Percentiles rank a stretch among this genome's conserved stretches.
phyloP scores from a whole-genome alignment of 2,797 vertebrate species.

The Pristis pectinata region DNA sequence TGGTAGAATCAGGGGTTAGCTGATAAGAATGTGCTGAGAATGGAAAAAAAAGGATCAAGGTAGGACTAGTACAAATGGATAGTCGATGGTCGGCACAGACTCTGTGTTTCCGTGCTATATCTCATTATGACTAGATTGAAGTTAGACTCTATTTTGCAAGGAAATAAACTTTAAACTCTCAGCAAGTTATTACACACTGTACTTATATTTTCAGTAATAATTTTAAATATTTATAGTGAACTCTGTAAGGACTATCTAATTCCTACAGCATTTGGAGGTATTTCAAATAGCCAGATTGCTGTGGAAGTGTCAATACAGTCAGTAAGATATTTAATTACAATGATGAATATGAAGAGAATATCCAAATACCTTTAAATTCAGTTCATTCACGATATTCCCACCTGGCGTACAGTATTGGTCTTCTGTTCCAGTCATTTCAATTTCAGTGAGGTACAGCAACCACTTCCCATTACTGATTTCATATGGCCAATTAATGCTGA shows the following conservation, averaged over 20 bases:
- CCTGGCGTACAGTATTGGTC: constrained; percentile 64
- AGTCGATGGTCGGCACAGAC: too few species aligned
- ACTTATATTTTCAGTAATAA: neutral
- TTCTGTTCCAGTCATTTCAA: constrained; percentile 57
- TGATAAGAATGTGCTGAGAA: too few species aligned
- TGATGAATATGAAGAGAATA: neutral
- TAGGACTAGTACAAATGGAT: too few species aligned
- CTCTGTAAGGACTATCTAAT: neutral
- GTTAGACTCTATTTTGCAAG: neutral
- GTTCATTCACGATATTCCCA: constrained; percentile 67
- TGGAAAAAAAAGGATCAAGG: too few species aligned
- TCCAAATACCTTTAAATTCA: constrained; percentile 76
- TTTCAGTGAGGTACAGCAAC: constrained; percentile 87
- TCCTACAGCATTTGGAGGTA: neutral
- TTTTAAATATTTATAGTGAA: neutral
- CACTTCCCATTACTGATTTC: constrained; percentile 86
- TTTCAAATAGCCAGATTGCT: neutral
- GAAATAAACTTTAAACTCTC: neutral
- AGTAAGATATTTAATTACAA: neutral
- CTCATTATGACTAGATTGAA: too few species aligned
- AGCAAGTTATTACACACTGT: neutral
- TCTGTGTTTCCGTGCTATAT: too few species aligned
- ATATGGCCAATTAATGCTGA: constrained; percentile 83
- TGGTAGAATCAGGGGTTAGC: too few species aligned
- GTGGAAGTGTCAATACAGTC: neutral